These are phyloP conservation scores for Odontamblyopus lacepedii DNA, from an alignment of 2,797 vertebrate species.

Conservation along the genomic window DNA sequence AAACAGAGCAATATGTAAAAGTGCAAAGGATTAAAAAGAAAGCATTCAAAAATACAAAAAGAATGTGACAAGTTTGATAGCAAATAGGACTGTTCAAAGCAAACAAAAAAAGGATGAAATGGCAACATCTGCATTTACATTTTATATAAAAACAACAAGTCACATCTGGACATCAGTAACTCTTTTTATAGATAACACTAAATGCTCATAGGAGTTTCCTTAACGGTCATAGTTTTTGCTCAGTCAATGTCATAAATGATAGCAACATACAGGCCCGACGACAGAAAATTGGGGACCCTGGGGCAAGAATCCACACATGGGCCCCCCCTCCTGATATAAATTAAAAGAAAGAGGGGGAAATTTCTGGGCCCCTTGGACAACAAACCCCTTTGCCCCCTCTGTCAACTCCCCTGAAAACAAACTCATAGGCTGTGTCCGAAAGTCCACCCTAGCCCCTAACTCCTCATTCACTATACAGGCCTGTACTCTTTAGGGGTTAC, in stretches of 20 bases:
- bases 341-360: too few species aligned
- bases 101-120: constrained; percentile 68
- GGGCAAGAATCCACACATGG: too few species aligned
- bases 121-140: constrained; percentile 66
- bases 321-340: too few species aligned
- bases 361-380: too few species aligned
- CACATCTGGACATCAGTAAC: constrained; percentile 59
- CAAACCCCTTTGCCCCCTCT: too few species aligned
- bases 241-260: constrained; percentile 58
- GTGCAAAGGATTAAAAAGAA: constrained; percentile 88
- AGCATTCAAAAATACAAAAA: constrained; percentile 84
- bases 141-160: constrained; percentile 53
- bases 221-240: constrained; percentile 61
- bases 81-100: constrained; percentile 82
- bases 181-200: constrained; percentile 50
- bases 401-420: too few species aligned
- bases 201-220: constrained; percentile 61
- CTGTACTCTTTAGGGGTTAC: neutral
- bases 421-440: too few species aligned
- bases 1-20: constrained; percentile 72
- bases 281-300: too few species aligned
- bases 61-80: constrained; percentile 79
- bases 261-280: constrained; percentile 16
- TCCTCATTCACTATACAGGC: neutral
- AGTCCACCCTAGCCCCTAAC: too few species aligned